Base-by-base conservation (phyloP, 2,797 vertebrate genomes). In the Champsocephalus gunnari region DNA sequence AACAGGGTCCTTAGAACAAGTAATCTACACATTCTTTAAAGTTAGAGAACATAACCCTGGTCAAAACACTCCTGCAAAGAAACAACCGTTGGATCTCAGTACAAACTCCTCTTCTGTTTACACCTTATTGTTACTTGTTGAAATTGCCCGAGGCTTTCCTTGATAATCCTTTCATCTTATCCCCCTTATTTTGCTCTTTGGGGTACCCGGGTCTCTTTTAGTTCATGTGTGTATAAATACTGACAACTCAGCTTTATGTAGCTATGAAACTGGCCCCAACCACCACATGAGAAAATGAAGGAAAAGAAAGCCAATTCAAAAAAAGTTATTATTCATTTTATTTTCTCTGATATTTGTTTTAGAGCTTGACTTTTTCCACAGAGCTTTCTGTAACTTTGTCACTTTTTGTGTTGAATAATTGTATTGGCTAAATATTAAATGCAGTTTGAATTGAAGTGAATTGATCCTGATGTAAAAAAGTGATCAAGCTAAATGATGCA, bases 401-500 rank as follows among this genome's bases (percentile, higher is more conserved):
- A 12, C 3, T 0, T 49, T 57, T n/a, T 9, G 6, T 3, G 1
- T 34, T 12, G 47, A 1, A 19, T 59, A 51, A 43, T 28, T 9
- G 38, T 24, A 12, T n/a, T 28, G 17, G 21, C 6, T 50, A 69
- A 54, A 54, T 12, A 57, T 7, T 47, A 16, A 6, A 72, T 38
- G 5, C 47, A 58, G 19, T 14, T 24, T 61, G 5, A 28, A 28
- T 28, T 28, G 28, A 28, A 28, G 28, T 28, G 28, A 28, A 28
- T 28, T 28, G 28, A 28, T 28, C 28, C 4, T 28, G 28, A 28
- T 28, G 28, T 28, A 28, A 69, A 24, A 58, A 58, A 50, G 2
- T 62, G 57, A 50, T 50, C 12, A 45, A 64, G 3, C 60, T 41
- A 32, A 73, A 48, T 48, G 8, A 65, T 34, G 9, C 12, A 38